Conservation (phyloP, 2,113 vertebrate genomes). For the Anguilla japonica region DNA sequence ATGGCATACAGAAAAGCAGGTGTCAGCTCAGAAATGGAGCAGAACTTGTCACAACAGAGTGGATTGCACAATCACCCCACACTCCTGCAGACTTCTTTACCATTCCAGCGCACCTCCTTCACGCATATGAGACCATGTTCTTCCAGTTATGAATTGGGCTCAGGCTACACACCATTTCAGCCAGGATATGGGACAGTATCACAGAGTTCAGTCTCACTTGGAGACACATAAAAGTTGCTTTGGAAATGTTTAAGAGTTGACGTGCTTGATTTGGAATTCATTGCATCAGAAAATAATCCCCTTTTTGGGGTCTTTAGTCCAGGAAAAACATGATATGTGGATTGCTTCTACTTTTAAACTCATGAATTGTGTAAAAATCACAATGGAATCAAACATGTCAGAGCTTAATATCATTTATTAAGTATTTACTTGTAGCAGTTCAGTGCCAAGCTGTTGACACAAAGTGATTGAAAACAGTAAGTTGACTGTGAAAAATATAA, state of each 20-base stretch:
- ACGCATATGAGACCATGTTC: neutral
- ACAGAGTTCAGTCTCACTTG: no score
- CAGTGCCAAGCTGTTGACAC: conserved; percentile 1
- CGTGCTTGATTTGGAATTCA: no score
- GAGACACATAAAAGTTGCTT: no score
- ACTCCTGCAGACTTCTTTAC: neutral
- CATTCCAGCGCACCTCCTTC: neutral
- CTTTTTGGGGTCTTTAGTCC: neutral
- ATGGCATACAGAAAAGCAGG: neutral
- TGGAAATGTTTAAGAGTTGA: no score
- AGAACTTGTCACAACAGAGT: neutral
- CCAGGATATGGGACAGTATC: neutral
- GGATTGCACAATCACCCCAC: neutral
- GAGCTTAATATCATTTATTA: neutral
- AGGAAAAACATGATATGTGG: neutral
- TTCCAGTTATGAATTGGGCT: neutral
- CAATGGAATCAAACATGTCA: neutral
- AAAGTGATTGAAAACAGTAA: neutral
- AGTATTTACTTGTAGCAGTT: conserved; percentile 16
- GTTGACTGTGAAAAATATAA: neutral
- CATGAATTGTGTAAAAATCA: neutral
- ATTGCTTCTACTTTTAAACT: neutral
- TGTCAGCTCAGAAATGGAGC: neutral
- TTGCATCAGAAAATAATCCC: neutral
- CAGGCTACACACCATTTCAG: neutral